phyloP scores from a whole-genome alignment of 2,113 vertebrate genomes.

The Oceanodroma tethys region DNA sequence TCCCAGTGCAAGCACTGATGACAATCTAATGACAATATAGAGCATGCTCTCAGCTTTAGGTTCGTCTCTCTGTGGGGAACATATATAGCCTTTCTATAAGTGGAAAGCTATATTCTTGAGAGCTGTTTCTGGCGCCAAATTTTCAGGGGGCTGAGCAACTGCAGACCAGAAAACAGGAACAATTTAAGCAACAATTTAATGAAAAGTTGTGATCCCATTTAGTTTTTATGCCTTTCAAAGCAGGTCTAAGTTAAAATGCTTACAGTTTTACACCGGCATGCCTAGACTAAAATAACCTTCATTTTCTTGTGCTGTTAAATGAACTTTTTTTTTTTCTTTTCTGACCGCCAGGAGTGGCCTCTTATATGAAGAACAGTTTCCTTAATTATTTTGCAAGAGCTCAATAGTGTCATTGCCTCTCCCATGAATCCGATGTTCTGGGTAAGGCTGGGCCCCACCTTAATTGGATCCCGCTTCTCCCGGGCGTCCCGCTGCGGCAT shows the following conservation, averaged over 20 bases:
- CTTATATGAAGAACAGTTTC: not conserved
- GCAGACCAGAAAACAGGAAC: not conserved
- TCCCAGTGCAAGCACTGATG: not conserved
- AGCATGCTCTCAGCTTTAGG: not conserved
- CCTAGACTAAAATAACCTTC: not conserved
- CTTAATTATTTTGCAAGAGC: not conserved
- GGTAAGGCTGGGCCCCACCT: not conserved
- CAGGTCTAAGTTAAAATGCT: not conserved
- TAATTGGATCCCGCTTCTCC: not conserved
- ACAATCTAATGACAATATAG: not conserved
- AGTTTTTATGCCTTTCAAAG: not conserved
- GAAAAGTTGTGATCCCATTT: not conserved
- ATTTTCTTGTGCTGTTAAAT: not conserved
- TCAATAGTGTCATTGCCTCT: not conserved
- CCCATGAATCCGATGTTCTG: not conserved
- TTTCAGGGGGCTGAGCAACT: not conserved
- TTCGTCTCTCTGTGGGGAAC: not conserved
- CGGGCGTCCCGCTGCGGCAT: not conserved
- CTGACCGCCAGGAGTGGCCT: not conserved
- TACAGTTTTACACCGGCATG: not conserved
- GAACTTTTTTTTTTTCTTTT: no score
- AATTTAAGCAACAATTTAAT: not conserved
- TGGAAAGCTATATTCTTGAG: not conserved
- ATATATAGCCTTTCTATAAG: not conserved
- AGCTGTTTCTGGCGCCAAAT: not conserved